Conservation (phyloP, 2,797 vertebrate species). For the Crenuchus spilurus region DNA sequence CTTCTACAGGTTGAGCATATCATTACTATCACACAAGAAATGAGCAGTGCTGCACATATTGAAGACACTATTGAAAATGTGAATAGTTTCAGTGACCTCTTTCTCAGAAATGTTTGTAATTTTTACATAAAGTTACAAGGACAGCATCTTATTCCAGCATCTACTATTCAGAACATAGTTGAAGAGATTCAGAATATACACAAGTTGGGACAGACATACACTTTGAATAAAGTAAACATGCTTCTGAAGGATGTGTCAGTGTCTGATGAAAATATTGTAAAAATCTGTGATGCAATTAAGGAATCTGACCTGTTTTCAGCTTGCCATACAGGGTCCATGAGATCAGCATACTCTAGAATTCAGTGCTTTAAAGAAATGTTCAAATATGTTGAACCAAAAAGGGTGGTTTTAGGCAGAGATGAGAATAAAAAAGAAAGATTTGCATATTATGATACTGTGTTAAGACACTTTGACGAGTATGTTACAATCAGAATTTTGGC, state of each 20-base stretch:
- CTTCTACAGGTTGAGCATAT: neutral
- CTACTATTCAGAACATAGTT: neutral
- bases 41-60: neutral
- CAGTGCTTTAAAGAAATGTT: constrained; percentile 19
- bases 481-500: neutral
- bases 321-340: constrained; percentile 42
- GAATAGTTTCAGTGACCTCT: neutral
- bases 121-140: neutral
- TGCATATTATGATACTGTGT: constrained; percentile 14
- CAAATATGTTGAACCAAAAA: constrained; percentile 11
- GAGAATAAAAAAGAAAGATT: constrained; percentile 4
- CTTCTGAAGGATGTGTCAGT: constrained; percentile 36
- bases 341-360: constrained; percentile 22
- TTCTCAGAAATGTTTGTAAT: neutral
- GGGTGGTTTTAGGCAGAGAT: constrained; percentile 15
- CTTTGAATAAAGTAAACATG: neutral
- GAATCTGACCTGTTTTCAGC: constrained; percentile 48
- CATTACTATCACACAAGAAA: neutral
- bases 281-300: constrained; percentile 43
- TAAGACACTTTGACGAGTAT: constrained; percentile 1
- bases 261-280: constrained; percentile 43
- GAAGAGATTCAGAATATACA: neutral
- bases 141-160: neutral
- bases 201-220: neutral
- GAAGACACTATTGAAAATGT: neutral